A percentile compares a stretch with the other conserved stretches of the same genome.
These are phyloP conservation scores for Ardeotis arabs DNA, from an alignment of 2,113 vertebrate species.

Conservation along the genomic window DNA sequence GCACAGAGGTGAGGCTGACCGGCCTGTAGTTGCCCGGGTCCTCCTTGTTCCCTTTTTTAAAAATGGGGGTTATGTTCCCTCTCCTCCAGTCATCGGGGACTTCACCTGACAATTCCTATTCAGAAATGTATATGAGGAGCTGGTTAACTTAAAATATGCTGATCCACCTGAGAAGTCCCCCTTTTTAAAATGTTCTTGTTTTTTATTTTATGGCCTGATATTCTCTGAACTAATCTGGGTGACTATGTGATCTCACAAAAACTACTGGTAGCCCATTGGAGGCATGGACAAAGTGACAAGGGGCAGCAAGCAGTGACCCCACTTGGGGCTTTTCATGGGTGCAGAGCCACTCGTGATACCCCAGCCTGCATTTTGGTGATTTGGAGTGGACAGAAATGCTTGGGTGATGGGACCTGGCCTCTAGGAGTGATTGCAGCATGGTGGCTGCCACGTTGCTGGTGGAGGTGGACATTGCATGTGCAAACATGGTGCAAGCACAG, in stretches of 20 bases:
- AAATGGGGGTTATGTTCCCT: too few species aligned
- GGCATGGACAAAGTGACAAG: not conserved
- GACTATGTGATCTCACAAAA: not conserved
- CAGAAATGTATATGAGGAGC: not conserved
- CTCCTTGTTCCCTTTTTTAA: too few species aligned
- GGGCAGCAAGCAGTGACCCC: not conserved
- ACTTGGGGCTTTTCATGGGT: not conserved
- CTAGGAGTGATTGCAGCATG: not conserved
- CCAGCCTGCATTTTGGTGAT: not conserved
- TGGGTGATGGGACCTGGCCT: not conserved
- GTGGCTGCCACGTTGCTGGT: fast-evolving
- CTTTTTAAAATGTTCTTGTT: too few species aligned
- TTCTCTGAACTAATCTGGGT: not conserved
- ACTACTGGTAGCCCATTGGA: not conserved
- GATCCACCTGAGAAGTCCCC: not conserved
- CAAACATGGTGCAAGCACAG: not conserved
- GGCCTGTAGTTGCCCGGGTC: too few species aligned
- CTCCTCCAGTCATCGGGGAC: too few species aligned
- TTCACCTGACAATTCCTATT: not conserved
- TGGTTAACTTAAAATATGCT: not conserved
- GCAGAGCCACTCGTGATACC: not conserved
- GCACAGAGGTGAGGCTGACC: too few species aligned
- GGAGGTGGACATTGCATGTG: not conserved
- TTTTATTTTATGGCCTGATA: not conserved
- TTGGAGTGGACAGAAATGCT: not conserved